Percentiles rank a stretch among this genome's conserved stretches.
phyloP scores from a whole-genome alignment of 2,888 invertebrate species.

The Polydesmus complanatus region DNA sequence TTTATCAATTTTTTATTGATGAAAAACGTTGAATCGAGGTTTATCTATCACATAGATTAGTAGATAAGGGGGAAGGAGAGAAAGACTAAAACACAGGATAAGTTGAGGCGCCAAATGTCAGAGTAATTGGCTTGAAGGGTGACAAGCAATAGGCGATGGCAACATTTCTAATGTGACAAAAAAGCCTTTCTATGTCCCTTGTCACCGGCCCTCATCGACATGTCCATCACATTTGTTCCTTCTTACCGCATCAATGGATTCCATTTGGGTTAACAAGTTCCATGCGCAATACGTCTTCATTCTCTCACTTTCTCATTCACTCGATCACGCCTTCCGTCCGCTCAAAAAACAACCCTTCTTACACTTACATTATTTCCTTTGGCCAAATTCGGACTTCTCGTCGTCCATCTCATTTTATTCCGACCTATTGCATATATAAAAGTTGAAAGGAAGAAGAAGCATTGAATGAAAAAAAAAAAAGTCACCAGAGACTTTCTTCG shows the following conservation, averaged over 20 bases:
- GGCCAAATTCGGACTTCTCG: background rate
- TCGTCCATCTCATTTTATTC: background rate
- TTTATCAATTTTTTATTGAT: no score
- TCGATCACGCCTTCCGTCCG: no score
- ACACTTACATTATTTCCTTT: background rate
- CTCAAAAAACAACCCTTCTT: background rate
- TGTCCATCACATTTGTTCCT: constrained; percentile 12
- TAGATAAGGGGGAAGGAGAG: no score
- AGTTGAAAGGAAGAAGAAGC: no score
- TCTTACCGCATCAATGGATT: constrained; percentile 11
- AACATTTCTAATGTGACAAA: constrained; percentile 12
- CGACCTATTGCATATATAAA: background rate
- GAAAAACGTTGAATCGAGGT: no score
- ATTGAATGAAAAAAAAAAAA: background rate
- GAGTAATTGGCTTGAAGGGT: constrained; percentile 16
- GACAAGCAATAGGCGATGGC: constrained; percentile 11
- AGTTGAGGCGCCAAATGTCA: constrained; percentile 9
- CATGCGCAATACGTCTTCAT: background rate
- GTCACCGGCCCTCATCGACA: constrained; percentile 8
- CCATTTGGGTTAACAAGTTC: constrained; percentile 10
- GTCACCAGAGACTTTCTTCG: background rate
- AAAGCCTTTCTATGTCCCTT: constrained; percentile 16
- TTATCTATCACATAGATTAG: no score
- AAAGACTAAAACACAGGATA: background rate
- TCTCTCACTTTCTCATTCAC: no score